phyloP scores from a whole-genome alignment of 2,797 vertebrate genomes.

The Pristis pectinata region DNA sequence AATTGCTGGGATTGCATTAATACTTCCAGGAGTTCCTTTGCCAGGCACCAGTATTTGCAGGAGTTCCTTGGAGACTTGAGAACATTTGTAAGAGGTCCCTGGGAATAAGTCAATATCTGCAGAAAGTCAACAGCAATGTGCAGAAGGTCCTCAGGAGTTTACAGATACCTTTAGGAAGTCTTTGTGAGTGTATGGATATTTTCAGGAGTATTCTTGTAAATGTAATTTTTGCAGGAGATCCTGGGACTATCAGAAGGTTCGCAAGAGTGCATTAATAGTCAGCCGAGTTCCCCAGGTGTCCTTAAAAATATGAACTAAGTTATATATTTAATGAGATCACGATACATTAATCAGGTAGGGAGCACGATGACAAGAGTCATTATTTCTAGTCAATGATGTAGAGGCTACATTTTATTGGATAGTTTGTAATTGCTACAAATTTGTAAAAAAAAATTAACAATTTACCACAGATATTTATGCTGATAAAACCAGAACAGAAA shows the following conservation, averaged over 20 bases:
- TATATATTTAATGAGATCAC: background rate
- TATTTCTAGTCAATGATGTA: constrained; percentile 25
- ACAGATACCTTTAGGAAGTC: no score
- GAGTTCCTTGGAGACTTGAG: background rate
- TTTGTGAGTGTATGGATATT: background rate
- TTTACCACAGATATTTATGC: constrained; percentile 67
- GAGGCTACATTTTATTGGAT: constrained; percentile 40
- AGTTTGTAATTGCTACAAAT: constrained; percentile 74
- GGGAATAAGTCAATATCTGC: background rate
- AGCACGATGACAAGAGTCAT: background rate
- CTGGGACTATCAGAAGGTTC: background rate
- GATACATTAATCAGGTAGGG: background rate
- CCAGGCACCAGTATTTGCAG: background rate
- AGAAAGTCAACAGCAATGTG: no score
- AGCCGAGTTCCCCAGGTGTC: background rate
- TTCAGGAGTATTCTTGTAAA: background rate
- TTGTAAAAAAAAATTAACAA: constrained; percentile 56
- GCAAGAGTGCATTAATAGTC: background rate
- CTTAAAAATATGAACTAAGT: background rate
- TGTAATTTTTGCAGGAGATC: no score
- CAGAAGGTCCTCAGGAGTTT: no score
- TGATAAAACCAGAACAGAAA: constrained; percentile 67
- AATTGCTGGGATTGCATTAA: no score
- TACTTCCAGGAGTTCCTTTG: no score
- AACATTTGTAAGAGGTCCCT: background rate